Evolutionary conservation across 1,140 invertebrate species (phyloP).

Genomic region (Lepidurus arcticus): DNA sequence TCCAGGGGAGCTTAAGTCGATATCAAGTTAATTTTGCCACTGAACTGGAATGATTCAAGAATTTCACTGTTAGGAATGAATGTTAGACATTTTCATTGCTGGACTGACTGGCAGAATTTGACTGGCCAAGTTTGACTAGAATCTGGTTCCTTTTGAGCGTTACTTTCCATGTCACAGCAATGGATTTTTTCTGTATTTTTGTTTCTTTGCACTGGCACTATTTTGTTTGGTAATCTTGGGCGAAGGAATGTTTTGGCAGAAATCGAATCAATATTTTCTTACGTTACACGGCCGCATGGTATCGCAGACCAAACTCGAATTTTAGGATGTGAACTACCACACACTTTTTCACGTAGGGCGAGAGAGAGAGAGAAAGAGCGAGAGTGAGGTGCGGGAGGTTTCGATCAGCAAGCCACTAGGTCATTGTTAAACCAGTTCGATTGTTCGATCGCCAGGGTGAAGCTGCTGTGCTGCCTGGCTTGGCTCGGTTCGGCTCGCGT

Average conservation of each 20-base stretch:
- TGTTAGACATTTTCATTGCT: neutral
- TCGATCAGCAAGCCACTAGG: slow-evolving; percentile 18
- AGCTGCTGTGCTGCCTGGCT: neutral
- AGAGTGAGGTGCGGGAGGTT: slow-evolving; percentile 8
- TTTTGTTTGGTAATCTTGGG: neutral
- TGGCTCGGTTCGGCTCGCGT: neutral
- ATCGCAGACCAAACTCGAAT: neutral
- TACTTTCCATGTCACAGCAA: neutral
- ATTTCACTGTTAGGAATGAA: neutral
- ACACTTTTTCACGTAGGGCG: neutral
- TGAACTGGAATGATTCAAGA: neutral
- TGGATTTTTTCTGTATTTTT: neutral
- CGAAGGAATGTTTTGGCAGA: neutral
- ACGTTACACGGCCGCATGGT: neutral
- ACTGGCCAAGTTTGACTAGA: neutral
- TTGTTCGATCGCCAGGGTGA: slow-evolving; percentile 5
- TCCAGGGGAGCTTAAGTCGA: neutral
- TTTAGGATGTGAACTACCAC: neutral
- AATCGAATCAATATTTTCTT: slow-evolving; percentile 10
- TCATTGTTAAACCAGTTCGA: slow-evolving; percentile 22
- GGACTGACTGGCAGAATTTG: neutral
- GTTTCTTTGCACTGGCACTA: neutral
- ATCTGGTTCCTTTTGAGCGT: neutral
- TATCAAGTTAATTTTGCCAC: neutral
- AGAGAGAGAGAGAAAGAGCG: neutral